A percentile compares a stretch with the other conserved stretches of the same genome.
These are phyloP conservation scores for Drosophila neonasuta DNA, from an alignment of 2,888 invertebrate species.

Conservation along the genomic window DNA sequence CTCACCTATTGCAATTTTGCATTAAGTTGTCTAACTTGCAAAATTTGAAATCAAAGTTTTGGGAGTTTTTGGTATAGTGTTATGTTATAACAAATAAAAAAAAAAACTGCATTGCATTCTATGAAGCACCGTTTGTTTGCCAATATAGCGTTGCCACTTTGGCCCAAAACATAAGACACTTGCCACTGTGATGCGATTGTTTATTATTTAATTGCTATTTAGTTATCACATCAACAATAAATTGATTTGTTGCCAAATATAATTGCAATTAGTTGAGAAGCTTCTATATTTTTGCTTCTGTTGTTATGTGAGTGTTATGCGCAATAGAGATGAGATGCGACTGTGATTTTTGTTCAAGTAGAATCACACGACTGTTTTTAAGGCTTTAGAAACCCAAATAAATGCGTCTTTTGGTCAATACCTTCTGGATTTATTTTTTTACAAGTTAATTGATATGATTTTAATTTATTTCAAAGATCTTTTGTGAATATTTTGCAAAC, in stretches of 20 bases:
- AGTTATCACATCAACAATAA: no score
- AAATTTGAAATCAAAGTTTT: constrained; percentile 23
- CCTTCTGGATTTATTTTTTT: not conserved
- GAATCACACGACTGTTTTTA: no score
- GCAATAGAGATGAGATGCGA: constrained; percentile 6
- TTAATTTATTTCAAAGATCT: not conserved
- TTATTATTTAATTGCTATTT: not conserved
- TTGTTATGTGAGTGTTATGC: constrained; percentile 7
- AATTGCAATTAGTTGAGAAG: constrained; percentile 11
- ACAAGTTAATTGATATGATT: not conserved
- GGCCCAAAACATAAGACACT: constrained; percentile 4
- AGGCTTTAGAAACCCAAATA: no score
- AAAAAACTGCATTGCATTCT: constrained; percentile 46
- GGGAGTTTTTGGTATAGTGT: constrained; percentile 12
- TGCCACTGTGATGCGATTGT: constrained; percentile 4
- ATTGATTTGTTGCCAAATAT: constrained; percentile 5
- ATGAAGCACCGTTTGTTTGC: constrained; percentile 45
- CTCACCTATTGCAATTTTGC: constrained; percentile 19
- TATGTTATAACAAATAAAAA: constrained; percentile 49
- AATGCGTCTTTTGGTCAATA: not conserved
- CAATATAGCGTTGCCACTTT: constrained; percentile 33
- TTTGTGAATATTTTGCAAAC: no score
- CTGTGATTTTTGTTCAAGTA: not conserved
- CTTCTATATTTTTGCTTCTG: no score
- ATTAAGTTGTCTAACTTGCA: constrained; percentile 3